Percentiles rank a stretch among this genome's conserved stretches.
Conservation (phyloP, 2,797 vertebrate genomes). For the Pagetopsis macropterus region DNA sequence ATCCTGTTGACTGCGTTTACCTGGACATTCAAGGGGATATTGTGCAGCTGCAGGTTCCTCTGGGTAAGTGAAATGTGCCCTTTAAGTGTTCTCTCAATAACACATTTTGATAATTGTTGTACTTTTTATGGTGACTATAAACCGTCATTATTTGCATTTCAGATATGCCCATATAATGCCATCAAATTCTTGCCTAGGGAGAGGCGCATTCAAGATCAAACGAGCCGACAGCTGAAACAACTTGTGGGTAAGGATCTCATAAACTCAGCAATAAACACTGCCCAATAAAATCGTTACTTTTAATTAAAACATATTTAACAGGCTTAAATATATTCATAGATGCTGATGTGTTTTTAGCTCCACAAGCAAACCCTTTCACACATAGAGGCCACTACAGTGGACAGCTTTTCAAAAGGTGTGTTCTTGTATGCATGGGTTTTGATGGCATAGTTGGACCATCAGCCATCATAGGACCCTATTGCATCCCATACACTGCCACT, state of each 20-base stretch:
- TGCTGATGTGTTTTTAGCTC: neutral
- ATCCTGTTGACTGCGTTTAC: conserved; percentile 67
- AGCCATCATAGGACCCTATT: too few species aligned
- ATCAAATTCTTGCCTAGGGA: conserved; percentile 70
- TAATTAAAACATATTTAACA: neutral
- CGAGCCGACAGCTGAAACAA: conserved; percentile 40
- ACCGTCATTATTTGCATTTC: conserved; percentile 34
- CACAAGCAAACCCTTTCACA: neutral
- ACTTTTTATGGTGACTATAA: neutral
- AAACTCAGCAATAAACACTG: neutral
- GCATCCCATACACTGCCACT: too few species aligned
- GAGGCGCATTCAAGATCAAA: conserved; percentile 21
- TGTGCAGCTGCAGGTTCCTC: conserved; percentile 82
- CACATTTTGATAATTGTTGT: neutral
- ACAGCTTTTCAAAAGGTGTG: too few species aligned
- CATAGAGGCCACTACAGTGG: too few species aligned
- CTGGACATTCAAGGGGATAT: conserved; percentile 78
- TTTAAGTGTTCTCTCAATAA: neutral
- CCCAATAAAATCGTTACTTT: neutral
- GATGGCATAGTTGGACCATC: too few species aligned
- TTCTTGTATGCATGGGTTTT: too few species aligned
- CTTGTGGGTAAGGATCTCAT: conserved; percentile 55
- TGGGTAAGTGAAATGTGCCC: conserved; percentile 74
- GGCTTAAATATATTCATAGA: neutral
- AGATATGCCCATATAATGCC: conserved; percentile 82